Percentiles rank a stretch among this genome's conserved stretches.
Evolutionary conservation across 2,888 invertebrate genomes (phyloP).

Genomic region (Isotomurus palustris): DNA sequence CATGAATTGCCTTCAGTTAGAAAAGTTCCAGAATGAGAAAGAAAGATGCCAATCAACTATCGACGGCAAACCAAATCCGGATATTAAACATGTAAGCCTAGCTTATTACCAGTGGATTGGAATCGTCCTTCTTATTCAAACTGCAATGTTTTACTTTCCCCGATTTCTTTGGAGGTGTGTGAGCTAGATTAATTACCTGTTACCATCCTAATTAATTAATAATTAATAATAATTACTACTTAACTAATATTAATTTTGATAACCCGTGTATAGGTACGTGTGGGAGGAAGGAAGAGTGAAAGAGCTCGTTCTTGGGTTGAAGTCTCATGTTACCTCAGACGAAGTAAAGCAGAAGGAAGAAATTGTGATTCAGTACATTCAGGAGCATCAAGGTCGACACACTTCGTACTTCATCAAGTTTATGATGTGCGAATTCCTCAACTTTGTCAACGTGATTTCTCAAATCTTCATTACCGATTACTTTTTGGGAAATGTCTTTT

Average conservation of each 20-base stretch:
- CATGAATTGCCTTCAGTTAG: background rate
- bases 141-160: conserved; percentile 1
- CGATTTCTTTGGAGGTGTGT: conserved; percentile 5
- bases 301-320: conserved; percentile 58
- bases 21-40: background rate
- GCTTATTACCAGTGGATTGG: conserved; percentile 10
- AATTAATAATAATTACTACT: too few relatives aligned
- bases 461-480: conserved; percentile 2
- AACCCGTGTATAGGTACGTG: too few relatives aligned
- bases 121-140: conserved; percentile 4
- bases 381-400: conserved; percentile 58
- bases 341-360: conserved; percentile 58
- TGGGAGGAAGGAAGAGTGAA: conserved; percentile 65
- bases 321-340: conserved; percentile 57
- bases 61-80: too few relatives aligned
- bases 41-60: too few relatives aligned
- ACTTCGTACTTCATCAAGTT: conserved; percentile 64
- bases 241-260: conserved; percentile 56
- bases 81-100: background rate
- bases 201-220: background rate
- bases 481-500: conserved; percentile 2
- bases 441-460: conserved; percentile 63
- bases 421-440: conserved; percentile 66
- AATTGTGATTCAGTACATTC: conserved; percentile 59
- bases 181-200: too few relatives aligned